Base-by-base conservation (phyloP, 2,113 vertebrate genomes). In the Eulacestoma nigropectus region DNA sequence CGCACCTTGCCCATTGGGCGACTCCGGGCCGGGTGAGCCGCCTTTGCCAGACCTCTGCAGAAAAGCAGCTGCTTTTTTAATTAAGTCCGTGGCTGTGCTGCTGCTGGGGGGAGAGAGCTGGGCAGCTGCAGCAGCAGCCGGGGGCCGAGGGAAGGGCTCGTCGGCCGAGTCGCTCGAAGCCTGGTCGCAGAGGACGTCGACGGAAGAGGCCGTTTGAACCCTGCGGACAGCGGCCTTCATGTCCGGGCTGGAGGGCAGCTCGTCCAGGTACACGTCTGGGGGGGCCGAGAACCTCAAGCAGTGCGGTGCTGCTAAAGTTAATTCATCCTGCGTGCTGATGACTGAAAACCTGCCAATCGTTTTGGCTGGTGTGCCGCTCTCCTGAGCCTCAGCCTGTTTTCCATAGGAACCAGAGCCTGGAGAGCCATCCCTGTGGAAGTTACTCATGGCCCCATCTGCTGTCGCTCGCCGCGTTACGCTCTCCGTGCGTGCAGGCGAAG, bases 301-400 rank as follows among this genome's bases (percentile, higher is more conserved):
- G 22, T 98, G 95, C 0, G 98, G 98, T 0, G 98, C 98, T 13
- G 98, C 97, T 91, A 98, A 96, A 9, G 99, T 98, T 57, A 98
- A 97, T n/a, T 99, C 99, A 3, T 99, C 99, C 84, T 99, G 98
- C 0, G 97, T 98, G 98, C 98, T 99, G 76, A 99, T 95, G 56
- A 99, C 99, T 3, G 99, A 99, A 97, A 99, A 99, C 82, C 99
- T 99, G 78, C 99, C 99, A 56, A 99, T 99, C 0, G 98, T 99
- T 90, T 98, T 99, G 96, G 98, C 98, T 42, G 98, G 97, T 2
- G 97, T 98, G 62, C 87, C n/a, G 13, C 94, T 32, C 2, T 90
- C 97, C 46, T 69, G 82, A 86, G 96, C 94, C 72, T 92, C 97
- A 11, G 95, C 82, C 75, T 30, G 79, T 59, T 95, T 94, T 49